Percentiles rank a stretch among this genome's conserved stretches.
These are phyloP conservation scores for Otis tarda DNA, from an alignment of 2,113 vertebrate genomes.

Conservation along the genomic window DNA sequence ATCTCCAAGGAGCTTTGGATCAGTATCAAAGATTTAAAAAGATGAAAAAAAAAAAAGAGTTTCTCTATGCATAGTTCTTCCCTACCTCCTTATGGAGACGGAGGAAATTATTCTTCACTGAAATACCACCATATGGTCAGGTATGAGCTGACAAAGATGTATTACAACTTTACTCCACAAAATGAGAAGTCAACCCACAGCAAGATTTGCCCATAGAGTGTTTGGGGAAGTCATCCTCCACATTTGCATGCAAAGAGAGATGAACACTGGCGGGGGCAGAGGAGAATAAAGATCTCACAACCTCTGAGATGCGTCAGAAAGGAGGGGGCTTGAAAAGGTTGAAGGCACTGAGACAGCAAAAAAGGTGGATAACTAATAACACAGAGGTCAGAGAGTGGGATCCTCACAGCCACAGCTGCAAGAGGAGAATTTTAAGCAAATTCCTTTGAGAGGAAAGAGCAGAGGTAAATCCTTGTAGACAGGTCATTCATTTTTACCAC, in stretches of 20 bases:
- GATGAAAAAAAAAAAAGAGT: neutral
- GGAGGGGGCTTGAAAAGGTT: neutral
- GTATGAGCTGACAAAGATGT: neutral
- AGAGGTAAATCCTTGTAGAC: slow-evolving; percentile 20
- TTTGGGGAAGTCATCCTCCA: neutral
- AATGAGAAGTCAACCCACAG: neutral
- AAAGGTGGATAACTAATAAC: neutral
- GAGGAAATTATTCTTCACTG: neutral
- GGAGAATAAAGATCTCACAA: neutral
- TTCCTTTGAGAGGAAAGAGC: neutral
- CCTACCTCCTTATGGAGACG: neutral
- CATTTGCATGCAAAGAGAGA: neutral
- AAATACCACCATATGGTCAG: neutral
- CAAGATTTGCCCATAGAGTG: neutral
- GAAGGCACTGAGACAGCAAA: neutral
- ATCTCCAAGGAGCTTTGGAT: neutral
- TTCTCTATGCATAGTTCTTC: neutral
- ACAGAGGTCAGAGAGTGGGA: neutral
- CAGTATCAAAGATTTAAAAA: neutral
- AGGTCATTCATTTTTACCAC: slow-evolving; percentile 45
- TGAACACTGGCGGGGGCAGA: neutral
- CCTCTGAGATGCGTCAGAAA: neutral
- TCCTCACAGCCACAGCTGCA: neutral
- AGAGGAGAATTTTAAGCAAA: slow-evolving; percentile 37
- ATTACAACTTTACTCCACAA: neutral